Percentiles rank a stretch among this genome's conserved stretches.
These are phyloP conservation scores for Aurelia sp. DNA, from an alignment of 30 jellyfish, hydroid and myxozoan genomes.

Conservation along the genomic window DNA sequence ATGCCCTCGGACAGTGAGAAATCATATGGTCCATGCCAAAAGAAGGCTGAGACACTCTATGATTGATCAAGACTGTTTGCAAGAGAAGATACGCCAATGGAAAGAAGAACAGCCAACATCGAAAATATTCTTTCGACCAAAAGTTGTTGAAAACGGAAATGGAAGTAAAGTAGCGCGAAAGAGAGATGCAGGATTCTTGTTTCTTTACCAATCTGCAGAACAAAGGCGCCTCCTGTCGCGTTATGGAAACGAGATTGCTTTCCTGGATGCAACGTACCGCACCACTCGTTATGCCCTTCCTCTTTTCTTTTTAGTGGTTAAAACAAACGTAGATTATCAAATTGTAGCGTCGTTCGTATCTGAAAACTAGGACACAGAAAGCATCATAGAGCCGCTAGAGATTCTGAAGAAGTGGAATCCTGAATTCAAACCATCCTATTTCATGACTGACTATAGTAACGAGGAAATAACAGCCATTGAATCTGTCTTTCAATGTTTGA, in stretches of 20 bases:
- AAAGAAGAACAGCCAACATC: conserved; percentile 8
- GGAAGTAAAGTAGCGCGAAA: background rate
- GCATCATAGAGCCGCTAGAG: conserved; percentile 64
- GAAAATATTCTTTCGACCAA: conserved; percentile 34
- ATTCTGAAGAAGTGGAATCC: conserved; percentile 83
- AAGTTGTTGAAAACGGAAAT: background rate
- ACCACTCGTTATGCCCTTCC: conserved; percentile 85
- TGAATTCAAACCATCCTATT: conserved; percentile 56
- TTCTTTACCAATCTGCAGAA: conserved; percentile 75
- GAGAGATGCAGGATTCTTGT: conserved; percentile 33
- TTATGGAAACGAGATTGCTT: conserved; percentile 67
- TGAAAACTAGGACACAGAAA: conserved; percentile 50
- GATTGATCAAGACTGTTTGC: conserved; percentile 43
- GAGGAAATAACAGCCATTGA: conserved; percentile 77
- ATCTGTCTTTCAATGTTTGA: conserved; percentile 58
- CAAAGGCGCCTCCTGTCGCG: conserved; percentile 69
- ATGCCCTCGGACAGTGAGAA: background rate
- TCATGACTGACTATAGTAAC: conserved; percentile 66
- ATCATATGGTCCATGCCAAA: conserved; percentile 26
- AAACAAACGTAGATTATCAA: too few relatives aligned
- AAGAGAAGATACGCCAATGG: conserved; percentile 40
- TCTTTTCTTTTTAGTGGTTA: conserved; percentile 77
- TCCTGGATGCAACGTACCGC: conserved; percentile 81
- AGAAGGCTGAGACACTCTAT: conserved; percentile 19
- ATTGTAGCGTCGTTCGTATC: conserved; percentile 73